Percentiles rank a stretch among this genome's conserved stretches.
phyloP scores from a whole-genome alignment of 2,888 invertebrate genomes.

The Salticus scenicus region DNA sequence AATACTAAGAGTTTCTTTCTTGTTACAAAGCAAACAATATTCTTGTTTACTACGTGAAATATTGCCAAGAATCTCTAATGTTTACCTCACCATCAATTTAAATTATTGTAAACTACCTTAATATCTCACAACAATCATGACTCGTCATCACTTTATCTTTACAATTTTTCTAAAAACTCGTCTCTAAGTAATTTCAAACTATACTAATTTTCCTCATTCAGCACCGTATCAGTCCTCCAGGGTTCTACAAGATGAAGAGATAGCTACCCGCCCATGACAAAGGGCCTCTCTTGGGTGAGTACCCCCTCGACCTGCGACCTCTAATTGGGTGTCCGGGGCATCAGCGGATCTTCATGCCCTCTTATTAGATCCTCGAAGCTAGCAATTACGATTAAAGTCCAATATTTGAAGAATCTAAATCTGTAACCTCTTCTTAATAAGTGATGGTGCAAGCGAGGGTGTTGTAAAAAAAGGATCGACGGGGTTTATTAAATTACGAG shows the following conservation, averaged over 20 bases:
- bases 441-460: constrained; percentile 9
- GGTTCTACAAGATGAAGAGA: constrained; percentile 30
- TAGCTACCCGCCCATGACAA: constrained; percentile 39
- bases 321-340: constrained; percentile 67
- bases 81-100: too few relatives aligned
- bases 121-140: too few relatives aligned
- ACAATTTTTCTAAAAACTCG: not conserved
- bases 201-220: not conserved
- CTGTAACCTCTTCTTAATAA: constrained; percentile 10
- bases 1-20: too few relatives aligned
- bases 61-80: too few relatives aligned
- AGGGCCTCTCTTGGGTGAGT: constrained; percentile 20
- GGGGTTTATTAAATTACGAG: not conserved
- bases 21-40: too few relatives aligned
- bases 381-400: constrained; percentile 54
- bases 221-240: not conserved
- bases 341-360: constrained; percentile 32
- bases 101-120: too few relatives aligned
- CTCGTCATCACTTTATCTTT: not conserved
- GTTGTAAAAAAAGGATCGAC: not conserved
- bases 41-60: too few relatives aligned
- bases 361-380: constrained; percentile 42
- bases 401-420: constrained; percentile 49
- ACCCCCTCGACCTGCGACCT: constrained; percentile 47
- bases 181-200: not conserved